Evolutionary conservation across 2,888 invertebrate genomes (phyloP), one percentile per base, ranked within the genome.

Genomic region (Cynaeus angustus): DNA sequence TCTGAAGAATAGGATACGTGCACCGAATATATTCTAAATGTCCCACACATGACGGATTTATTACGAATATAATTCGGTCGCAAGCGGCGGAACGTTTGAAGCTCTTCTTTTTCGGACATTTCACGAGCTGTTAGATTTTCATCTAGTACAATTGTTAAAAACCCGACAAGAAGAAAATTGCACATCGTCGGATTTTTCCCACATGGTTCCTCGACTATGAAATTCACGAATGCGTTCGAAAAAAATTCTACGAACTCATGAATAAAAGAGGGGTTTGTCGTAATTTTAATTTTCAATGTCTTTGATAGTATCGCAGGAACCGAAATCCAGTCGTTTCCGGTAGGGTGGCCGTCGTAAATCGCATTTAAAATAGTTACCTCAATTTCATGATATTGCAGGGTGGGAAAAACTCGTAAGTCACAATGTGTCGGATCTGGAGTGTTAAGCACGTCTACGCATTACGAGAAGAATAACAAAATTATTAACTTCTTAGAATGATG

Each of bases 11-110:
- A 75, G 68, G 61, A 53, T 73, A 76, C 77, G 77, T 77, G 77
- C 72, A 70, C 73, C 53, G 77, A 75, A 77, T 77, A 72, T 73
- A 72, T 71, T 73, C 76, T 72, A 73, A 73, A 73, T 74, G 73
- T 77, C 74, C 75, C 77, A 71, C 72, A 76, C 74, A 74, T 76
- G 75, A 77, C 73, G 77, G 76, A 76, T 77, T 75, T 73, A 75
- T 74, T 70, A 70, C 73, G 71, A 71, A 71, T 72, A 74, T 72
- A 74, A 72, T 75, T 74, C 67, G 73, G 74, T 69, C 72, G 67
- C 76, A 69, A 71, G 70, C 73, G 74, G 73, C 74, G 74, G 72
- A 58, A 55, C 72, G 67, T 76, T 76, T 75, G 75, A 75, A 68
- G 68, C 65, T 62, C 55, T 26, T 55, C 72, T 58, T 61, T 72